Base-by-base conservation (phyloP, 2,797 vertebrate genomes). In the Enteromius anoplus region DNA sequence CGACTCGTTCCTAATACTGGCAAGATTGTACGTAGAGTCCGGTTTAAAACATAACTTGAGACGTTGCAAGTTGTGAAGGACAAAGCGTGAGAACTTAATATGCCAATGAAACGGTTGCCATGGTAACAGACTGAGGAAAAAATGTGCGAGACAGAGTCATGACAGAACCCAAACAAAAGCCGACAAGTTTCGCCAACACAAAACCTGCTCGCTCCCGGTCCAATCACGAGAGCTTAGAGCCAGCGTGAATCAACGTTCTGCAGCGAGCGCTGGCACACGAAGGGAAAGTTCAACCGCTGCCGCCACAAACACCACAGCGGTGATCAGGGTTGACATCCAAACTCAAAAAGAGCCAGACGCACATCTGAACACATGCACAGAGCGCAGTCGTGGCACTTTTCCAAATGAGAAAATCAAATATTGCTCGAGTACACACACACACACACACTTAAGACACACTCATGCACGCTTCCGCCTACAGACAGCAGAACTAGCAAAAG, bases 111-210 rank as follows among this genome's bases (percentile, higher is more conserved):
- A 84, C 87, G 65, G 91, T 95, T 93, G 91, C 93, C 90, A 94
- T 94, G 91, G 93, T 91, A 92, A 95, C 93, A 94, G 92, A 93
- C 91, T 89, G 90, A 91, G 89, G 80, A 90, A 91, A 89, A 93
- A 92, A 86, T 88, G 86, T 90, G 91, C 87, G 53, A 72, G 88
- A 93, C 89, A 32, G 88, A 87, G 90, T 87, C 83, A 86, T 89
- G 47, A 78, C 89, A 82, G 90, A 92, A 89, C 93, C 90, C 88
- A 87, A 86, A 92, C 92, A 93, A 87, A 85, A 51, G 88, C 89
- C 86, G 85, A 89, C 91, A 88, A 89, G 75, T 88, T 89, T 86
- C 89, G 89, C 92, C 90, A 91, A 90, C 92, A 87, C 90, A 88
- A 91, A 88, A 91, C 89, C 87, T 79, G 87, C 86, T 89, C 45